phyloP scores from a whole-genome alignment of 30 jellyfish, hydroid and myxozoan genomes.

The Rhopilema esculentum region DNA sequence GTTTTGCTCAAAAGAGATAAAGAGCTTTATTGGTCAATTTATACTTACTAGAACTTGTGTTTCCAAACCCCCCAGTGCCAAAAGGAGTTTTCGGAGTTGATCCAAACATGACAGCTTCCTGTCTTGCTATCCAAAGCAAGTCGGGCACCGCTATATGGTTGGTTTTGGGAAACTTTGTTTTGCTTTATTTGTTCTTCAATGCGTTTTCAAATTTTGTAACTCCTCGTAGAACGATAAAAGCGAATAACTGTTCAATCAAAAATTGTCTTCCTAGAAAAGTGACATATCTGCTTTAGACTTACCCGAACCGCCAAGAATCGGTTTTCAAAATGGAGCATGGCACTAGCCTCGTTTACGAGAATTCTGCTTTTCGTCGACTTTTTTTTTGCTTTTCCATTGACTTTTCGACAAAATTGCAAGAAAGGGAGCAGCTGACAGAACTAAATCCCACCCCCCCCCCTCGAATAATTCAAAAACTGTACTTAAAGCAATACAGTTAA shows the following conservation, averaged over 20 bases:
- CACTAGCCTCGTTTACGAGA: not conserved
- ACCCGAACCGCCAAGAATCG: not conserved
- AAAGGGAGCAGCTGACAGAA: too few species aligned
- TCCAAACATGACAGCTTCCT: slow-evolving; percentile 76
- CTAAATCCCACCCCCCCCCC: too few species aligned
- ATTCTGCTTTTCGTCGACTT: too few species aligned
- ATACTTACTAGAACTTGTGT: slow-evolving; percentile 55
- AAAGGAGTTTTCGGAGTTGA: slow-evolving; percentile 89
- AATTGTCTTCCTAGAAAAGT: not conserved
- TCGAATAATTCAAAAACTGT: too few species aligned
- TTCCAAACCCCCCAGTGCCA: slow-evolving; percentile 92
- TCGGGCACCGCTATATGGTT: too few species aligned
- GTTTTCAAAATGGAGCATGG: not conserved
- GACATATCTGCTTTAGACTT: not conserved
- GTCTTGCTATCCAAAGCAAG: not conserved
- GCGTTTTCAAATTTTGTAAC: not conserved
- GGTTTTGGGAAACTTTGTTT: too few species aligned
- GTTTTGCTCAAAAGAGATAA: not conserved
- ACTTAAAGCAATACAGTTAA: too few species aligned
- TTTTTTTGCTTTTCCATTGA: too few species aligned
- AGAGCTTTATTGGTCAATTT: too few species aligned
- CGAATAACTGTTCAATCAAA: not conserved
- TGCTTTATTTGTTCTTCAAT: not conserved
- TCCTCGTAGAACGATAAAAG: not conserved
- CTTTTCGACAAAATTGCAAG: too few species aligned